phyloP scores from a whole-genome alignment of 2,888 invertebrate genomes.

The Octodonta nipae region DNA sequence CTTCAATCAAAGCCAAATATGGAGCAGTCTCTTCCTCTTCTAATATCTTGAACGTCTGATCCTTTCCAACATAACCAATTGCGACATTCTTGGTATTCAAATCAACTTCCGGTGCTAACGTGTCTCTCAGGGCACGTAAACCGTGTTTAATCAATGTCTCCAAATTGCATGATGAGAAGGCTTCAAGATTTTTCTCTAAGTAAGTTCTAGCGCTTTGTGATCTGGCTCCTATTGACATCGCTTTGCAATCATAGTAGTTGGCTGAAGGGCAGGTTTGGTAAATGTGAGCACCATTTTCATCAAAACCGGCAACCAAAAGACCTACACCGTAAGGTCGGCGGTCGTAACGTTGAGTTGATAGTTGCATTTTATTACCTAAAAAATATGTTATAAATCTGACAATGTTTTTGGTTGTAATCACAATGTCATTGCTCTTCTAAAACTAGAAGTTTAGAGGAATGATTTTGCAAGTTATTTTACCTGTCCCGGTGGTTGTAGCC shows the following conservation, averaged over 20 bases:
- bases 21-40: constrained; percentile 58
- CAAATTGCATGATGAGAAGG: constrained; percentile 54
- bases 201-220: constrained; percentile 97
- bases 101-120: constrained; percentile 88
- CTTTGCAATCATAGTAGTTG: constrained; percentile 93
- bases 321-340: constrained; percentile 96
- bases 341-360: constrained; percentile 95
- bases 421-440: too few species aligned
- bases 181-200: constrained; percentile 76
- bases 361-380: constrained; percentile 25
- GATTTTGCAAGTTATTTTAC: too few species aligned
- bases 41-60: constrained; percentile 63
- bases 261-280: constrained; percentile 97
- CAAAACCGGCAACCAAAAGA: constrained; percentile 90
- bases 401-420: too few species aligned
- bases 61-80: constrained; percentile 76
- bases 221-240: constrained; percentile 96
- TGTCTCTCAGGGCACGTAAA: constrained; percentile 74
- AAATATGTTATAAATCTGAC: too few species aligned
- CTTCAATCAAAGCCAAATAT: constrained; percentile 44
- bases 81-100: constrained; percentile 87
- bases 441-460: too few species aligned
- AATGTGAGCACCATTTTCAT: constrained; percentile 90
- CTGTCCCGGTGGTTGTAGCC: too few species aligned
- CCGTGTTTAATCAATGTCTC: constrained; percentile 86